Evolutionary conservation across 1,140 invertebrate genomes (phyloP).

Genomic region (Phocides pigmalion): DNA sequence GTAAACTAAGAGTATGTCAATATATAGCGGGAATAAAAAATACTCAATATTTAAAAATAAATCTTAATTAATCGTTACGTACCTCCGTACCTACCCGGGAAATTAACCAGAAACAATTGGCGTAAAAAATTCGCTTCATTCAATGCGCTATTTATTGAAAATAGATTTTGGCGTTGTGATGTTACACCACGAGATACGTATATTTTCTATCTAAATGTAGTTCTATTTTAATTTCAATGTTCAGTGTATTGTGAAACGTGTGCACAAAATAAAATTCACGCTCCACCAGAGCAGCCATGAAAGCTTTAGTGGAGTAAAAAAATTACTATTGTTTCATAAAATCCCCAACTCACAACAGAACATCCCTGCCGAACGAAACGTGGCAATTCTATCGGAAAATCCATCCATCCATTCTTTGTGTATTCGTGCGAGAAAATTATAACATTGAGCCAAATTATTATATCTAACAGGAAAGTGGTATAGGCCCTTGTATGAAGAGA

Average conservation of each 20-base stretch:
- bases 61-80: too few relatives aligned
- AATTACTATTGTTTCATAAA: slow-evolving; percentile 48
- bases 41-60: too few relatives aligned
- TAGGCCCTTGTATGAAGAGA: slow-evolving; percentile 34
- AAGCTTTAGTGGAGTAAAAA: slow-evolving; percentile 51
- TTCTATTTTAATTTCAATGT: slow-evolving; percentile 9
- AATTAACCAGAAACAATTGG: too few relatives aligned
- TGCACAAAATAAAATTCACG: slow-evolving; percentile 37
- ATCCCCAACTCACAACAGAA: slow-evolving; percentile 46
- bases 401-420: slow-evolving; percentile 66
- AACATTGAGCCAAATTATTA: slow-evolving; percentile 74
- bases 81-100: too few relatives aligned
- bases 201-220: neutral
- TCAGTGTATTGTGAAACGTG: slow-evolving; percentile 10
- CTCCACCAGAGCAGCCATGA: slow-evolving; percentile 37
- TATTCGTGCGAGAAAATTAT: slow-evolving; percentile 72
- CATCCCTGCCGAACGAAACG: slow-evolving; percentile 43
- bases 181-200: too few relatives aligned
- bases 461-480: slow-evolving; percentile 48
- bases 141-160: too few relatives aligned
- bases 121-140: too few relatives aligned
- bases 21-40: too few relatives aligned
- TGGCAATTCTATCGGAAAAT: slow-evolving; percentile 75
- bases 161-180: too few relatives aligned
- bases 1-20: too few relatives aligned